Conservation (phyloP, 1,140 invertebrate genomes). For the Episyrphus balteatus region DNA sequence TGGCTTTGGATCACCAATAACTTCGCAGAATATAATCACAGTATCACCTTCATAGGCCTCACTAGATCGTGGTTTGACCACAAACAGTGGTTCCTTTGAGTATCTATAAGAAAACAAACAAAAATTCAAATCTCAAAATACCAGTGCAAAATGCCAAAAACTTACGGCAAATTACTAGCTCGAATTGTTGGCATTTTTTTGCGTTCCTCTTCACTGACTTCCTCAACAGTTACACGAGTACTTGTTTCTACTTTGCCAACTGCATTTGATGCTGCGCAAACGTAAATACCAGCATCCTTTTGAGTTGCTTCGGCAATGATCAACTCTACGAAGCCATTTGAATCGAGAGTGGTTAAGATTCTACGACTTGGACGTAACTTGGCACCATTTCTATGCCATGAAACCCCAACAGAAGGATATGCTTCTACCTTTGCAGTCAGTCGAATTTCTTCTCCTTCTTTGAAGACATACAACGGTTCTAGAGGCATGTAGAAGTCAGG, state of each 20-base stretch:
- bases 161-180: constrained; percentile 49
- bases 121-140: neutral
- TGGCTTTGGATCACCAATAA: constrained; percentile 82
- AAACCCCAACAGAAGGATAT: constrained; percentile 67
- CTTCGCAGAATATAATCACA: constrained; percentile 75
- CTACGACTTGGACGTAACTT: constrained; percentile 62
- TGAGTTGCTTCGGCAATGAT: constrained; percentile 50
- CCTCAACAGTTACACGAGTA: constrained; percentile 53
- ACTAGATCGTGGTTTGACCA: constrained; percentile 67
- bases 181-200: constrained; percentile 34
- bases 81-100: constrained; percentile 66
- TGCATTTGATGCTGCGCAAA: constrained; percentile 74
- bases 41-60: constrained; percentile 77
- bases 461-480: constrained; percentile 47
- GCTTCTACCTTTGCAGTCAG: constrained; percentile 64
- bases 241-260: constrained; percentile 67
- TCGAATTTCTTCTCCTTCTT: constrained; percentile 50
- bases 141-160: constrained; percentile 9
- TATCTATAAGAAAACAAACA: constrained; percentile 42
- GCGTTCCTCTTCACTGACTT: constrained; percentile 26
- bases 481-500: constrained; percentile 62
- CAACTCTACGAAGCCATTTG: constrained; percentile 68
- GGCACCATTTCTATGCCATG: constrained; percentile 62
- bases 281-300: constrained; percentile 76
- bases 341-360: constrained; percentile 60